Evolutionary conservation across 2,113 vertebrate genomes (phyloP).

Genomic region (Nibea coibor): DNA sequence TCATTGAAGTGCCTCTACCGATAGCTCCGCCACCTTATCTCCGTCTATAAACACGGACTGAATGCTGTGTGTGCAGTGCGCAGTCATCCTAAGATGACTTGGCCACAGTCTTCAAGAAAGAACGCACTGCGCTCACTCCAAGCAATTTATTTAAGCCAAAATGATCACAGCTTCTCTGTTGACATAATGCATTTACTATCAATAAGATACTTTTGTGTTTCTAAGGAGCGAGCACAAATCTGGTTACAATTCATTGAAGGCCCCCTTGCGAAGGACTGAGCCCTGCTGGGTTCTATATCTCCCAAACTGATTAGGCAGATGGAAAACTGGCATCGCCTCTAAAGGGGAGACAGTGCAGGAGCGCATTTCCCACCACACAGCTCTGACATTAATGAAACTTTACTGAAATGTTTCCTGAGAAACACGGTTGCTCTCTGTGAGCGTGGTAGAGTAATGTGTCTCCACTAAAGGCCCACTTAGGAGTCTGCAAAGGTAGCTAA

Average conservation of each 20-base stretch:
- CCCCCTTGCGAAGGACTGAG: slow-evolving; percentile 43
- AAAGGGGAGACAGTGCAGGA: slow-evolving; percentile 29
- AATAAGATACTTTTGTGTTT: slow-evolving; percentile 59
- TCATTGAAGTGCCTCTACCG: slow-evolving; percentile 36
- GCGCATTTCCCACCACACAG: slow-evolving; percentile 49
- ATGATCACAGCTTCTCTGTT: slow-evolving; percentile 43
- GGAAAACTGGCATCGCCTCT: slow-evolving; percentile 41
- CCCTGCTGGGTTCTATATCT: slow-evolving; percentile 44
- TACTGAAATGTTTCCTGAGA: slow-evolving; percentile 62
- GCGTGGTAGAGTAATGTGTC: slow-evolving; percentile 46
- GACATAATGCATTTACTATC: slow-evolving; percentile 63
- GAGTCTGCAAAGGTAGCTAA: slow-evolving; percentile 61
- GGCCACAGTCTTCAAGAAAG: slow-evolving; percentile 34
- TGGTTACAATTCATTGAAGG: slow-evolving; percentile 61
- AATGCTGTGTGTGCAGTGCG: slow-evolving; percentile 16
- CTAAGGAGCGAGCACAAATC: slow-evolving; percentile 46
- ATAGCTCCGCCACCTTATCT: slow-evolving; percentile 45
- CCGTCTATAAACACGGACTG: slow-evolving; percentile 35
- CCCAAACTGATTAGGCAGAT: slow-evolving; percentile 57
- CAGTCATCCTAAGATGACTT: slow-evolving; percentile 53
- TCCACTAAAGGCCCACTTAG: slow-evolving; percentile 62
- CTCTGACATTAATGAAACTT: slow-evolving; percentile 72
- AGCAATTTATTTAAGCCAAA: slow-evolving; percentile 58
- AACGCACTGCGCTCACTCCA: slow-evolving; percentile 40
- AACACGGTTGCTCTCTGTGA: slow-evolving; percentile 16